These are phyloP conservation scores for Molorchus minor DNA, from an alignment of 2,888 invertebrate genomes.

Conservation along the genomic window DNA sequence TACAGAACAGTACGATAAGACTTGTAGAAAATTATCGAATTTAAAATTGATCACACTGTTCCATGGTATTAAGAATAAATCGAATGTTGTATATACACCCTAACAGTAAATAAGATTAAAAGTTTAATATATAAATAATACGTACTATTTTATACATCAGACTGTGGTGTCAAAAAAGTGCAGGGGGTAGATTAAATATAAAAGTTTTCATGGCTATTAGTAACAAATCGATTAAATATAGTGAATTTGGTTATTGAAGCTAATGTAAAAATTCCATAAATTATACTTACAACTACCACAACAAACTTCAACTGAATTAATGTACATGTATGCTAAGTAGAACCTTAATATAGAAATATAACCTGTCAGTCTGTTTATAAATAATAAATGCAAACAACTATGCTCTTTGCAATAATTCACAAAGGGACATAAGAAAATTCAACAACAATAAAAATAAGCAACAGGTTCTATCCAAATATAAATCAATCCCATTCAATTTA, in stretches of 20 bases:
- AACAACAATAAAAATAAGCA: background rate
- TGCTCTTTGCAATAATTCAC: background rate
- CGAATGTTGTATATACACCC: slow-evolving; percentile 44
- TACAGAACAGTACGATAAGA: slow-evolving; percentile 48
- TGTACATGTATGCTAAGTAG: background rate
- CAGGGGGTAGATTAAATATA: slow-evolving; percentile 8
- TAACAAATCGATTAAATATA: slow-evolving; percentile 5
- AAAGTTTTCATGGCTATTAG: slow-evolving; percentile 3
- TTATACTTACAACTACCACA: slow-evolving; percentile 22
- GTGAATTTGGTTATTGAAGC: slow-evolving; percentile 19
- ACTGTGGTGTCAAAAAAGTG: slow-evolving; percentile 38
- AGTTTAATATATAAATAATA: slow-evolving; percentile 42
- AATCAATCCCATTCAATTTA: background rate
- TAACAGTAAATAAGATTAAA: slow-evolving; percentile 38
- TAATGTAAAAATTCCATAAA: slow-evolving; percentile 14
- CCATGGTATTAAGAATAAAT: slow-evolving; percentile 22
- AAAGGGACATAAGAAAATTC: slow-evolving; percentile 21
- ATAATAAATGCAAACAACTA: slow-evolving; percentile 39
- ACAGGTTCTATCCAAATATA: background rate
- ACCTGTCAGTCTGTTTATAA: slow-evolving; percentile 40
- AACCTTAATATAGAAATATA: slow-evolving; percentile 20
- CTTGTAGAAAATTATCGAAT: slow-evolving; percentile 43
- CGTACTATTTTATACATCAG: slow-evolving; percentile 44
- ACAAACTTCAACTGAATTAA: slow-evolving; percentile 26
- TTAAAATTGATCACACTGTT: slow-evolving; percentile 46